Evolutionary conservation across 1,140 invertebrate species (phyloP).

Genomic region (Drosophila athabasca): DNA sequence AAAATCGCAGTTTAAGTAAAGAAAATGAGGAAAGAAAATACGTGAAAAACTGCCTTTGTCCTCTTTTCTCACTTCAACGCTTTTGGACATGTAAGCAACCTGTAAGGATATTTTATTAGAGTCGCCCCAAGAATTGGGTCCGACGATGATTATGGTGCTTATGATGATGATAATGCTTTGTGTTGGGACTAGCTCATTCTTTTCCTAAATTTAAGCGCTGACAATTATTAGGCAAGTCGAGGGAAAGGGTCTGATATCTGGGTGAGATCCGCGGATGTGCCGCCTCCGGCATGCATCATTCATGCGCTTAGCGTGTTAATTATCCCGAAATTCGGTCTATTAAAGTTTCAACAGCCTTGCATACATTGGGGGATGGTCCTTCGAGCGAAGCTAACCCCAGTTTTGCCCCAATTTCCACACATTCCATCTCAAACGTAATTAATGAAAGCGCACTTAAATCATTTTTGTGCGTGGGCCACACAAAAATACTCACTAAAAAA

Average conservation of each 20-base stretch:
- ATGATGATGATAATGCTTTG: constrained; percentile 36
- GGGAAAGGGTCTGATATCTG: constrained; percentile 6
- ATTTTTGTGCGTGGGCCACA: constrained; percentile 73
- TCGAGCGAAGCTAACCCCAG: not conserved
- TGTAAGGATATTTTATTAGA: constrained; percentile 31
- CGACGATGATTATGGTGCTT: constrained; percentile 41
- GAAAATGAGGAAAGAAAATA: too few species aligned
- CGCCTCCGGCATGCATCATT: constrained; percentile 69
- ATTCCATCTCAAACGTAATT: constrained; percentile 72
- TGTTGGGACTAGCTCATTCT: constrained; percentile 60
- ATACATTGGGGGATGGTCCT: constrained; percentile 8
- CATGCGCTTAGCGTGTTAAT: constrained; percentile 75
- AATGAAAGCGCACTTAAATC: constrained; percentile 80
- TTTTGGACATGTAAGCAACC: constrained; percentile 9
- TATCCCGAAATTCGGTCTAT: constrained; percentile 80
- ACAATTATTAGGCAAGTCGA: constrained; percentile 63
- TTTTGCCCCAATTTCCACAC: not conserved
- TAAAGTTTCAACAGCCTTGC: constrained; percentile 67
- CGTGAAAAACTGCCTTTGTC: too few species aligned
- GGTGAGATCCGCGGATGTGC: not conserved
- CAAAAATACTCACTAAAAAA: constrained; percentile 25
- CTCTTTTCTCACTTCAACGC: not conserved
- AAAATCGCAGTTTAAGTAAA: too few species aligned
- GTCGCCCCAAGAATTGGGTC: constrained; percentile 32
- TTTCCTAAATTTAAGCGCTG: constrained; percentile 72